Evolutionary conservation across 2,113 vertebrate species (phyloP).

Genomic region (Alligator sinensis): DNA sequence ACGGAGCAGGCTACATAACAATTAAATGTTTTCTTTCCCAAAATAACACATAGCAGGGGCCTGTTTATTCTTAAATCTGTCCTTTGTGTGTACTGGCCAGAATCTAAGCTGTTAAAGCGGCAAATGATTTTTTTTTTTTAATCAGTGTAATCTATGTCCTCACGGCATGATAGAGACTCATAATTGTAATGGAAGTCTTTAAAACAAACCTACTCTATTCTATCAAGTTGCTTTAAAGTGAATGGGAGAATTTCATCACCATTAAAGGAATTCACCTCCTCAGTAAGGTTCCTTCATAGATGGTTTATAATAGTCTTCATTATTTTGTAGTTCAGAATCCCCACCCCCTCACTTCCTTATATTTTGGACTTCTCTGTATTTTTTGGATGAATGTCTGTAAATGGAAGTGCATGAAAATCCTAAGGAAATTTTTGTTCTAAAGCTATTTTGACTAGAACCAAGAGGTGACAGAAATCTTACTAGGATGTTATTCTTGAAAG

Average conservation of each 20-base stretch:
- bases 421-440: neutral
- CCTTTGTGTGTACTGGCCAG: neutral
- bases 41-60: neutral
- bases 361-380: neutral
- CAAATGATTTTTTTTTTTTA: neutral
- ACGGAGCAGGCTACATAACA: neutral
- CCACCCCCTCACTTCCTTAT: neutral
- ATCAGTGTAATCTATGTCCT: neutral
- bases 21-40: neutral
- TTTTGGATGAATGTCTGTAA: neutral
- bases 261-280: neutral
- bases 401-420: neutral
- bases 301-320: neutral
- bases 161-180: neutral
- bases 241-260: neutral
- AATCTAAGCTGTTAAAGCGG: neutral
- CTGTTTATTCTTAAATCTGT: neutral
- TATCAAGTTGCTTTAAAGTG: neutral
- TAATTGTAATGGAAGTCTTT: neutral
- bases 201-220: neutral
- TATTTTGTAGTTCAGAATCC: neutral
- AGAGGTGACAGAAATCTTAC: neutral
- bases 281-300: neutral
- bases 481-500: neutral
- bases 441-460: neutral